Evolutionary conservation across 1,140 invertebrate genomes (phyloP), one percentile per base, ranked within the genome.

Genomic region (Diorhabda carinulata): DNA sequence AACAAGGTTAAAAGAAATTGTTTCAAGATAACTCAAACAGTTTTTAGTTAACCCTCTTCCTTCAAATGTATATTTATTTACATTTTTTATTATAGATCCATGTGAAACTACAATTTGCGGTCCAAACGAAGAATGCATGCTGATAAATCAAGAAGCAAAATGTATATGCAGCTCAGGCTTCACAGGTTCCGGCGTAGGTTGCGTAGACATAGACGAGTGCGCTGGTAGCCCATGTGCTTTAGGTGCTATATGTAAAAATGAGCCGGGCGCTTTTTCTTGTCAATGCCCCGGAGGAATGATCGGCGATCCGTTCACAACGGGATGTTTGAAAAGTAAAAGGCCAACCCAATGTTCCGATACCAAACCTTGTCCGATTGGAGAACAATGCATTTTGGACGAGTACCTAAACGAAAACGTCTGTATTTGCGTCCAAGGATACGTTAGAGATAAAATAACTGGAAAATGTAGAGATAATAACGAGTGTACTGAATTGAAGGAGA

Each of bases 381-480:
- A 96, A 81, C 89, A 92, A 75, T 96, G 94, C 80, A 88, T 96
- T 43, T 85, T 86, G 72, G 90, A 94, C 71, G 87, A 91, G 67
- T 87, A 86, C 66, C 80, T 86, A 7, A 89, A 89, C 8, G 87
- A 86, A 77, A 91, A 89, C 77, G 93, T 95, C 5, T 97, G 94
- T 77, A 91, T 96, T 64, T 97, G 94, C 78, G 88, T 90, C 40
- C 87, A 92, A 80, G 94, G 94, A 25, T 96, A 92, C 77, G 86
- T 87, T 0, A 83, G 93, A 40, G 92, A 92, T 77, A 78, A 84
- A 7, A 86, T 87, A 70, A 89, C 85, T 43, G 91, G 89, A 3
- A 86, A 89, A 76, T 95, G 93, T 83, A 85, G 90, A 77, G 95
- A 98, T 82, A 86, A 95, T 25, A 91, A 98, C 78, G 95, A 98